phyloP scores from a whole-genome alignment of 2,797 vertebrate genomes.

The Vultur gryphus region DNA sequence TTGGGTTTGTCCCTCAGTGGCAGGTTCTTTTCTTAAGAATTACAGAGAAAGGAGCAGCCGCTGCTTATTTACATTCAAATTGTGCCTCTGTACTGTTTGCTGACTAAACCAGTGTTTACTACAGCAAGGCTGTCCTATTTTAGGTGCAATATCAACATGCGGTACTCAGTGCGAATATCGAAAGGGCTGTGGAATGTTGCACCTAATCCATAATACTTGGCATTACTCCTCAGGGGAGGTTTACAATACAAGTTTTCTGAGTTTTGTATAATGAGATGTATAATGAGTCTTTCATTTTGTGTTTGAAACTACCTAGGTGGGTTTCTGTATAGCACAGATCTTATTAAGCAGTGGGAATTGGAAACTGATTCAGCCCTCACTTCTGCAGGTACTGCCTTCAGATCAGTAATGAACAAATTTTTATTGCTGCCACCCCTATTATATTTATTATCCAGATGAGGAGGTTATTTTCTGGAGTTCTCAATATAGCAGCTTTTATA shows the following conservation, averaged over 20 bases:
- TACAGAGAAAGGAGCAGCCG: background rate
- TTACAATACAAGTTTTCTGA: slow-evolving; percentile 25
- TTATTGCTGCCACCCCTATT: background rate
- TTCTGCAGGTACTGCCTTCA: background rate
- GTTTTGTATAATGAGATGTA: slow-evolving; percentile 14
- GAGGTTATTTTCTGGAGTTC: slow-evolving; percentile 16
- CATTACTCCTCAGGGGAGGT: background rate
- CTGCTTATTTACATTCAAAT: background rate
- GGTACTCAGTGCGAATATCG: background rate
- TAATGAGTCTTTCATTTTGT: slow-evolving; percentile 47
- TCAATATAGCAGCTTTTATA: background rate
- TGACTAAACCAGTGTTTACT: slow-evolving; percentile 41
- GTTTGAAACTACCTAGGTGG: slow-evolving; percentile 6
- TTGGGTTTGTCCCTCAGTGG: background rate
- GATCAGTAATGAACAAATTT: slow-evolving; percentile 6
- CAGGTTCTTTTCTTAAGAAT: background rate
- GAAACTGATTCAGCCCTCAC: background rate
- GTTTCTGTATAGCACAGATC: background rate
- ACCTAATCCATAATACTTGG: slow-evolving; percentile 41
- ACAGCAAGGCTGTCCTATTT: slow-evolving; percentile 18
- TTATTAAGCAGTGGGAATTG: background rate
- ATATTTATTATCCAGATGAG: background rate
- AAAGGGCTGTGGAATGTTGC: slow-evolving; percentile 20
- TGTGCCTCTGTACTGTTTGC: slow-evolving; percentile 20
- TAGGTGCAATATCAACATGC: background rate